These are phyloP conservation scores for Ceyx erithaca DNA, from an alignment of 2,797 vertebrate species.

Conservation along the genomic window DNA sequence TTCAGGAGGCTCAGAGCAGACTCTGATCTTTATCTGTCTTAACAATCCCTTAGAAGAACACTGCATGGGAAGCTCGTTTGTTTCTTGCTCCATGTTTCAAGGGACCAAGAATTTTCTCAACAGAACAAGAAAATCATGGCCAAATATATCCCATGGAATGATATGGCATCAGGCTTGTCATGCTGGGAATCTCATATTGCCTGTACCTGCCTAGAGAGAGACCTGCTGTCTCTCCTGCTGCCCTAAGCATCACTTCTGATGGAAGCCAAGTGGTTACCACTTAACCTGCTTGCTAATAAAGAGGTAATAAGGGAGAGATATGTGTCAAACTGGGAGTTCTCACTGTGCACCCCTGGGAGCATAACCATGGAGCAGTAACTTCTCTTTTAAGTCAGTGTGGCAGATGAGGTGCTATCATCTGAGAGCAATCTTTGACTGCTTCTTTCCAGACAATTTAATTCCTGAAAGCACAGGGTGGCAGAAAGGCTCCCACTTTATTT, in stretches of 20 bases:
- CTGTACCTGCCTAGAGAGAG: background rate
- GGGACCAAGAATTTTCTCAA: background rate
- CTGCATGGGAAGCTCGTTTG: background rate
- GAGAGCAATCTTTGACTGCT: background rate
- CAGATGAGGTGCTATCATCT: background rate
- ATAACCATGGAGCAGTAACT: background rate
- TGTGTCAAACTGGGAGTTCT: background rate
- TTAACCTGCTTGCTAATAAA: background rate
- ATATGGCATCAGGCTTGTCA: background rate
- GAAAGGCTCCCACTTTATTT: background rate
- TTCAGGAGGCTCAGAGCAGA: background rate
- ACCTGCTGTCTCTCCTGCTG: background rate
- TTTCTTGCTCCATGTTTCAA: background rate
- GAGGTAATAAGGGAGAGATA: background rate
- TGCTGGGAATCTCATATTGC: background rate
- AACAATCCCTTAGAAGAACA: background rate
- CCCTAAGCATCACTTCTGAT: background rate
- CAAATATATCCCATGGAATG: background rate
- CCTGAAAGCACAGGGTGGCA: background rate
- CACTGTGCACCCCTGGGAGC: background rate
- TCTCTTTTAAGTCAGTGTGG: background rate
- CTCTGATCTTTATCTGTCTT: background rate
- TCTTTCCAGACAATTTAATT: background rate
- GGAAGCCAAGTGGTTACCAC: background rate
- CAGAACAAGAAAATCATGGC: background rate